Evolutionary conservation across 2,113 vertebrate species (phyloP), one percentile per base, ranked within the genome.

Genomic region (Nothocercus julius): DNA sequence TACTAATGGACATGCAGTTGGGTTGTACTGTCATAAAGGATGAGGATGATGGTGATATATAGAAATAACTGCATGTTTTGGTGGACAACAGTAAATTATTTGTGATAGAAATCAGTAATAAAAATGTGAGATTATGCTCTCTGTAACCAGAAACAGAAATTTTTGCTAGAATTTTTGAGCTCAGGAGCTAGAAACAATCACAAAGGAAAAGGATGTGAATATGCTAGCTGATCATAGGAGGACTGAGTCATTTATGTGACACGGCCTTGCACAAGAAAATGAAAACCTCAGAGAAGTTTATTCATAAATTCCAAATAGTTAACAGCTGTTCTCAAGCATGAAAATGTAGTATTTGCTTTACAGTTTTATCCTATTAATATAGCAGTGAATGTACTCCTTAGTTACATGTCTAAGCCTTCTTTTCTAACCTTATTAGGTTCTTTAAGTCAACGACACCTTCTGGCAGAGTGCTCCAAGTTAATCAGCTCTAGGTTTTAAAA

Each of bases 361-460:
- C 59, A 77, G 73, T 72, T 93, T 92, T 69, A 88, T 90, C 64
- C 93, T 90, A 51, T 70, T 96, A 90, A 95, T 74, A 86, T 22
- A 80, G 40, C 58, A 93, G 67, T n/a, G 62, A 90, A 64, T 61
- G 69, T 80, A 85, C 70, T 93, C 70, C 93, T 94, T 78, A 94
- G 91, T 89, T 87, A 17, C 74, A 70, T 85, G 78, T 38, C 81
- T 95, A 92, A 97, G 90, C 91, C 81, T 95, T 88, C 87, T 92
- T 79, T 93, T 84, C 82, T 90, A 91, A 84, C 82, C 64, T 68
- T 77, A 83, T 96, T 95, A 90, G 40, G 73, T 74, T 95, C 90
- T 94, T 96, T 91, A 90, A 87, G 58, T 92, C 70, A 76, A 69
- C 89, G 85, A 96, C 77, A 86, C 70, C 61, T 95, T 93, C 83